A percentile compares a stretch with the other conserved stretches of the same genome.
phyloP scores from a whole-genome alignment of 2,113 vertebrate species.

The Trinectes maculatus region DNA sequence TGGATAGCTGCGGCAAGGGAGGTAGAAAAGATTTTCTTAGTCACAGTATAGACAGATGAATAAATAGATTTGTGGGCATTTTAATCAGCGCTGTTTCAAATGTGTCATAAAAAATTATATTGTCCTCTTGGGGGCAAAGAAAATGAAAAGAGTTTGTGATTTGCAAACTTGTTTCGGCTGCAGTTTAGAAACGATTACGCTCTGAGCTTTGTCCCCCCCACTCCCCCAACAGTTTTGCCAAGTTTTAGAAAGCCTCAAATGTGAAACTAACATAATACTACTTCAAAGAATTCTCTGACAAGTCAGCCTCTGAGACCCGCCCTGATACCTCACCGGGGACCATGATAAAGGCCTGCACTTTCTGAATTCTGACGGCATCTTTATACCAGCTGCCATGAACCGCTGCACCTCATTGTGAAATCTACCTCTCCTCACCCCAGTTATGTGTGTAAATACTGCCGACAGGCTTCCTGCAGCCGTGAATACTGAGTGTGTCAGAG shows the following conservation, averaged over 20 bases:
- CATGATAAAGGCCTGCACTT: conserved; percentile 37
- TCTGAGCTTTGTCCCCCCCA: conserved; percentile 2
- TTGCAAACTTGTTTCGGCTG: not conserved
- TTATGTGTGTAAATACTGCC: conserved; percentile 70
- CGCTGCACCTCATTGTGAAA: conserved; percentile 62
- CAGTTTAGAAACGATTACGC: not conserved
- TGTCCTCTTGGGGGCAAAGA: not conserved
- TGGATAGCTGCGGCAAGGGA: conserved; percentile 43
- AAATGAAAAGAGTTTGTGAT: not conserved
- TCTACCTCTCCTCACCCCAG: conserved; percentile 64
- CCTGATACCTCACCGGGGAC: conserved; percentile 39
- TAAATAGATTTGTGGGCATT: conserved; percentile 24
- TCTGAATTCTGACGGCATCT: conserved; percentile 53
- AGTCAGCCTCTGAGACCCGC: conserved; percentile 25
- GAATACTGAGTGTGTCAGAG: conserved; percentile 69
- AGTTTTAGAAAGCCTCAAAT: conserved; percentile 30
- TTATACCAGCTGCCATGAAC: conserved; percentile 52
- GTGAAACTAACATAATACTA: conserved; percentile 14
- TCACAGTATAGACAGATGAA: conserved; percentile 34
- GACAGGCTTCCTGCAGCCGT: conserved; percentile 53
- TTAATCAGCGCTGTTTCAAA: conserved; percentile 11
- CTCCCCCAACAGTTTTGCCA: not conserved
- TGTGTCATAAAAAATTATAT: not conserved
- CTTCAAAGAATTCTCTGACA: conserved; percentile 26
- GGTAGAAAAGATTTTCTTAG: conserved; percentile 43